Conservation (phyloP, 2,113 vertebrate genomes). For the Sminthopsis crassicaudata region DNA sequence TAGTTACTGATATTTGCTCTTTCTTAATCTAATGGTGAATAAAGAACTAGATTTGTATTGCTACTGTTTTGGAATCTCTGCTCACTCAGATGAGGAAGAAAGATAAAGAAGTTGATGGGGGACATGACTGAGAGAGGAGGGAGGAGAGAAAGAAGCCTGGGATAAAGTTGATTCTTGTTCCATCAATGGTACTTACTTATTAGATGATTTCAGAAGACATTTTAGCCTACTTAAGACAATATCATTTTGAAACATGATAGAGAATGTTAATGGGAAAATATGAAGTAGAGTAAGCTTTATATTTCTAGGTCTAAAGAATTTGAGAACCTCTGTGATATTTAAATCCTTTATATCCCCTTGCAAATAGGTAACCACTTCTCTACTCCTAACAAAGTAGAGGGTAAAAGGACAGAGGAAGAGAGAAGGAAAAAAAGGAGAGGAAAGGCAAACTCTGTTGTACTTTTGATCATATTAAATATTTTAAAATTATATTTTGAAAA, state of each 20-base stretch:
- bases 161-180: neutral
- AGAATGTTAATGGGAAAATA: neutral
- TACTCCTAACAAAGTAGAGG: neutral
- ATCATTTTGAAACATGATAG: neutral
- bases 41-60: neutral
- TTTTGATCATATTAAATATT: neutral
- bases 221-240: neutral
- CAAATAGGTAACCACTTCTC: neutral
- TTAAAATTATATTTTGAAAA: neutral
- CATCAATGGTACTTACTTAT: neutral
- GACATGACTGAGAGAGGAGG: too few species aligned
- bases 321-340: neutral
- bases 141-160: neutral
- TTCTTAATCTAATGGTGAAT: neutral
- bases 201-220: neutral
- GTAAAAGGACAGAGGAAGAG: neutral
- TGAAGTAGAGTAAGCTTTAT: neutral
- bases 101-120: neutral
- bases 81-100: neutral
- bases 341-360: neutral
- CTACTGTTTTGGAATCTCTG: neutral
- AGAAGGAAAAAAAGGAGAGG: neutral
- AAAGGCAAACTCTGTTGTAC: neutral
- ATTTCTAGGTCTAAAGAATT: neutral
- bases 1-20: neutral